Evolutionary conservation across 1,140 invertebrate genomes (phyloP), one percentile per base, ranked within the genome.

Genomic region (Agrypnia vestita): DNA sequence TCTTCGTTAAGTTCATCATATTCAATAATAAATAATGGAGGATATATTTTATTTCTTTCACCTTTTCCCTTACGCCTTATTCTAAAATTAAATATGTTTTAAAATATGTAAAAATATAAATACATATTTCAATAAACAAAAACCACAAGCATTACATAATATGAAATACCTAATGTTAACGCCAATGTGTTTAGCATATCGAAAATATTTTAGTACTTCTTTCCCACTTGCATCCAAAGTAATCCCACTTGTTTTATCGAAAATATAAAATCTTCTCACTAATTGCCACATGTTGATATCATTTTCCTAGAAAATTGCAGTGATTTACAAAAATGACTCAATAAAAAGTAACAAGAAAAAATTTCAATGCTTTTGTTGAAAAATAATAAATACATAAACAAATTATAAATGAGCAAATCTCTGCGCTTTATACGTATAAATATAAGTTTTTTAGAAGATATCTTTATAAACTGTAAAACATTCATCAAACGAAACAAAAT

Each of bases 221-320:
- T 81, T 53, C 19, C 84, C 84, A 80, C 85, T 86, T 69, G 83
- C 61, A 25, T 86, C 76, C 10, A 82, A 80, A 75, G 67, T 82
- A 67, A 86, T 86, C 69, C 91, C 90, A 82, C 88, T 91, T 11
- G 90, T 81, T 71, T 86, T 90, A 84, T 95, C 93, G 53, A 94
- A 86, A 9, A 94, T 82, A 84, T 94, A 94, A 86, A 94, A 93
- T 84, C 93, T 89, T 74, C 91, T 85, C 0, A 91, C 90, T 9
- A 95, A 85, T 78, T 91, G 88, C 91, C 91, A 91, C 53, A 90
- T 86, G 47, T 88, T 88, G 82, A 87, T 84, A 84, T 91, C 88
- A 46, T 86, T 84, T 25, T 84, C 88, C 90, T 90, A 81, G 78
- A 84, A 84, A 84, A 35, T 44, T 77, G 64, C 12, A 64, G 12